These are phyloP conservation scores for Drosophila histrio DNA, from an alignment of 2,888 invertebrate species.

Conservation along the genomic window DNA sequence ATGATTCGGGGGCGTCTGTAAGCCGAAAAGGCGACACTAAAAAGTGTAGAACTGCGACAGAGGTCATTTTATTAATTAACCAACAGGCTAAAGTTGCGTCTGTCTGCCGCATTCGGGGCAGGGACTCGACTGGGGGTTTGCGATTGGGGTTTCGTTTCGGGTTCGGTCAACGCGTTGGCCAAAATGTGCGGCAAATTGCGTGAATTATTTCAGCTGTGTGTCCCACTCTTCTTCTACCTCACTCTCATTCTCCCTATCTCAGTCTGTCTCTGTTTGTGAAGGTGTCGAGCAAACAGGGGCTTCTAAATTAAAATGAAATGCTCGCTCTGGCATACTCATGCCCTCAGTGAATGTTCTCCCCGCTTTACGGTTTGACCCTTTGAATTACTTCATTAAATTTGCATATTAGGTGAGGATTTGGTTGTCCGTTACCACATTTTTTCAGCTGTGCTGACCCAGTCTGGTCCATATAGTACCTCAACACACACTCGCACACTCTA, in stretches of 20 bases:
- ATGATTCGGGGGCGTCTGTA: slow-evolving; percentile 6
- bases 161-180: slow-evolving; percentile 31
- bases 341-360: neutral
- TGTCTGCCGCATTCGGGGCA: slow-evolving; percentile 13
- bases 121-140: slow-evolving; percentile 3
- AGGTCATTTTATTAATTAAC: slow-evolving; percentile 83
- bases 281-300: slow-evolving; percentile 49
- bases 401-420: slow-evolving; percentile 79
- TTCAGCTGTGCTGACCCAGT: slow-evolving; percentile 29
- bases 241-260: neutral
- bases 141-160: neutral
- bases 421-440: slow-evolving; percentile 62
- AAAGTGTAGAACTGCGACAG: slow-evolving; percentile 52
- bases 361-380: slow-evolving; percentile 53
- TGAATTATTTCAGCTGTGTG: slow-evolving; percentile 61
- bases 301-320: slow-evolving; percentile 69
- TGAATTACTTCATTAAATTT: slow-evolving; percentile 80
- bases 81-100: slow-evolving; percentile 58
- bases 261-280: slow-evolving; percentile 8
- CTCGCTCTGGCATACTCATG: slow-evolving; percentile 29
- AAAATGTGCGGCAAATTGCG: slow-evolving; percentile 73
- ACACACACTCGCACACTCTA: neutral
- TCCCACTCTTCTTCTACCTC: neutral
- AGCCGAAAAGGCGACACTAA: slow-evolving; percentile 33
- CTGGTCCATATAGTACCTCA: neutral